These are phyloP conservation scores for Agapostemon virescens DNA, from an alignment of 2,888 invertebrate species.

Conservation along the genomic window DNA sequence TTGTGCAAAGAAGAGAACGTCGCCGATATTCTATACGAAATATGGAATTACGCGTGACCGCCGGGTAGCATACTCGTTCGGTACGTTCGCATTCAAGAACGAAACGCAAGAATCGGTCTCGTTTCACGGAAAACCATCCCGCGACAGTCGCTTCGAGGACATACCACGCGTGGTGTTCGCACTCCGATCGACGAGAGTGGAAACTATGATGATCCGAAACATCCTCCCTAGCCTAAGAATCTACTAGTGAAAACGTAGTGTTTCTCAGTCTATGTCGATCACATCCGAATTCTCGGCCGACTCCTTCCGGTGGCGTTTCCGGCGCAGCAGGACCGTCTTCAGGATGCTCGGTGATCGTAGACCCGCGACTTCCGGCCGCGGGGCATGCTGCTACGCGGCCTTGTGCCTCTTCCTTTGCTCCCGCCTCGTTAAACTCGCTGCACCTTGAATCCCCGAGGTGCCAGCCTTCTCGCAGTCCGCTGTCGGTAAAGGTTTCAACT, in stretches of 20 bases:
- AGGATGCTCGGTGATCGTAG: constrained; percentile 75
- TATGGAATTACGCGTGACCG: background rate
- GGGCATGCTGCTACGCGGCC: constrained; percentile 83
- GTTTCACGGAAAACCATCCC: constrained; percentile 1
- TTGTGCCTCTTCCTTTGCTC: constrained; percentile 87
- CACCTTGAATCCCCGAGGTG: constrained; percentile 60
- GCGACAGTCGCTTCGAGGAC: constrained; percentile 23
- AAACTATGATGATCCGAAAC: constrained; percentile 33
- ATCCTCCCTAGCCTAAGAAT: constrained; percentile 27
- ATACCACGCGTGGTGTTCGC: constrained; percentile 49
- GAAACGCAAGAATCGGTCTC: background rate
- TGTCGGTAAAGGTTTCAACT: constrained; percentile 85
- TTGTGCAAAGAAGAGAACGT: background rate
- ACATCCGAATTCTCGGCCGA: constrained; percentile 72
- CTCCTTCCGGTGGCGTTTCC: constrained; percentile 74
- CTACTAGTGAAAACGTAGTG: constrained; percentile 45
- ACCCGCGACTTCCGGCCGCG: constrained; percentile 78
- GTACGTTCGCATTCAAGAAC: background rate
- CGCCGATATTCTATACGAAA: background rate
- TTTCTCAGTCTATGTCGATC: constrained; percentile 66
- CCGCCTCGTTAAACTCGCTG: constrained; percentile 76
- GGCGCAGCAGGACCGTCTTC: constrained; percentile 76
- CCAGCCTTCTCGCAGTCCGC: constrained; percentile 80
- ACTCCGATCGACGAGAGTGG: constrained; percentile 30
- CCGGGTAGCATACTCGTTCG: background rate